These are phyloP conservation scores for Adelphocoris suturalis DNA, from an alignment of 2,888 invertebrate species.

Conservation along the genomic window DNA sequence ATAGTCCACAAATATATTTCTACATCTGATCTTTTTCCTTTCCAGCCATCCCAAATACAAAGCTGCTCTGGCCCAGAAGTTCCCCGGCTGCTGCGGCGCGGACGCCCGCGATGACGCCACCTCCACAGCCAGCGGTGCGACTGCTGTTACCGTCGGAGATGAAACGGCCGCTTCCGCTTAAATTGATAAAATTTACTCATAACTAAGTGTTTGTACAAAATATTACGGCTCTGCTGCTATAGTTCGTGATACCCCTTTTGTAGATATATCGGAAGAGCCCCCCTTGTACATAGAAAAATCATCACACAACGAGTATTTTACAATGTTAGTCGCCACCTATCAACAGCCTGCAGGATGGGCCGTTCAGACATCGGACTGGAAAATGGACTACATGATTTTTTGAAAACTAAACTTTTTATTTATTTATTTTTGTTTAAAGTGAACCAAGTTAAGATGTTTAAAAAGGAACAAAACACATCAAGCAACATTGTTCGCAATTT, in stretches of 20 bases:
- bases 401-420: neutral
- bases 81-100: slow-evolving; percentile 86
- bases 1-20: neutral
- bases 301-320: neutral
- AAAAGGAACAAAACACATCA: neutral
- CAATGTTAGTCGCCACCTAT: neutral
- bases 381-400: slow-evolving; percentile 1
- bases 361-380: slow-evolving; percentile 44
- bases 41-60: slow-evolving; percentile 89
- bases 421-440: neutral
- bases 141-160: slow-evolving; percentile 82
- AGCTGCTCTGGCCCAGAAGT: slow-evolving; percentile 86
- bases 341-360: slow-evolving; percentile 56
- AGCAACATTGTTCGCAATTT: neutral
- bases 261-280: neutral
- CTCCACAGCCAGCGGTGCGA: slow-evolving; percentile 85
- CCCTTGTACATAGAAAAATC: neutral
- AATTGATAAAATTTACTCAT: neutral
- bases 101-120: slow-evolving; percentile 80
- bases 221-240: neutral
- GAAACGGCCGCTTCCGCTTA: slow-evolving; percentile 79
- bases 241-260: neutral
- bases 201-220: neutral
- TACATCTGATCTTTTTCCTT: slow-evolving; percentile 73
- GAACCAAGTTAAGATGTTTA: neutral